Base-by-base conservation (phyloP, 2,113 vertebrate species). In the Glaucidium brasilianum region DNA sequence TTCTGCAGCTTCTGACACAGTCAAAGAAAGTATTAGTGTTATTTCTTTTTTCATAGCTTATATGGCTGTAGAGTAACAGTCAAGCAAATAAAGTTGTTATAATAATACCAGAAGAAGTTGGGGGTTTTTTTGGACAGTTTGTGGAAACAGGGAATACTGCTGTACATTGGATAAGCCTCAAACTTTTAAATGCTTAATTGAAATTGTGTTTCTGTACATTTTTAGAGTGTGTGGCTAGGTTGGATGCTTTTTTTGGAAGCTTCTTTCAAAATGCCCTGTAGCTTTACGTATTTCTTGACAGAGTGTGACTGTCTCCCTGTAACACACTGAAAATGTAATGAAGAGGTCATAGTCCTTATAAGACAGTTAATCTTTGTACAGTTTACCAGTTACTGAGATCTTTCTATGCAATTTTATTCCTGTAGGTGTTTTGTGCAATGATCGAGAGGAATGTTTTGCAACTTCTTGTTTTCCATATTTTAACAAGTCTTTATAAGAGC, bases 51-150 rank as follows among this genome's bases (percentile, higher is more conserved):
- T 67, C 16, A 15, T 35, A 56, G 30, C 21, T 73, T 68, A 52
- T 2, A 11, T 60, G 25, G 49, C 62, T 79, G 7, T 56, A 59
- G 15, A 68, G 21, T 47, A 74, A 59, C 19, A 81, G 21, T 66
- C 50, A 92, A 21, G 58, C 52, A 85, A 85, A 25, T 63, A 7
- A 75, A 63, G 12, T 64, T 85, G 29, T 34, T 87, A 16, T 3
- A 34, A 39, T 56, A 47, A 32, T 49, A 56, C 6, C 15, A 18
- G 43, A 60, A 90, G 43, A 78, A 16, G 13, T 19, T 89, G 27
- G 1, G 3, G 0, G 9, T 0, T 0, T 3, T 56, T 90, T 59
- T 9, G 4, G 25, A 43, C 12, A 30, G 5, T 58, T 77, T 89
- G 7, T 18, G 26, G 59, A 43, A 84, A 69, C 10, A 12, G 26